These are phyloP conservation scores for Micromussa lordhowensis DNA, from an alignment of 92 coral and sea anemone species.

Conservation along the genomic window DNA sequence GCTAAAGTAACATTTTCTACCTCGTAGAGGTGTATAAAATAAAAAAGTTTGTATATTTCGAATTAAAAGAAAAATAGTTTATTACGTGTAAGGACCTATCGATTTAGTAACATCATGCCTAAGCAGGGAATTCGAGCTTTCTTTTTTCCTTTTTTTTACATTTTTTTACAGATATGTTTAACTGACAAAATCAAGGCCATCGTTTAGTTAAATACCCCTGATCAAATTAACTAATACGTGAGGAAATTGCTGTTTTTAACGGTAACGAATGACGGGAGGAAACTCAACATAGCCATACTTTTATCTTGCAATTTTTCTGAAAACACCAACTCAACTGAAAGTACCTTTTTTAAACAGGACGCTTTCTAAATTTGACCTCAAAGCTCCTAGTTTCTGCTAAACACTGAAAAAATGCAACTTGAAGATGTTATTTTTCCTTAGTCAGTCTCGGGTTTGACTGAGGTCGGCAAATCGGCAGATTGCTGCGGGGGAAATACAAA, in stretches of 20 bases:
- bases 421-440: not conserved
- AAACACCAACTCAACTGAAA: not conserved
- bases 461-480: not conserved
- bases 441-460: not conserved
- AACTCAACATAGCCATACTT: not conserved
- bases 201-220: not conserved
- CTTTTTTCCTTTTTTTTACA: too few relatives aligned
- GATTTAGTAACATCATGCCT: not conserved
- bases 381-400: not conserved
- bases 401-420: not conserved
- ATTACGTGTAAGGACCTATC: not conserved
- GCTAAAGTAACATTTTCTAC: not conserved
- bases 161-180: not conserved
- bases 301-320: not conserved
- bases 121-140: not conserved
- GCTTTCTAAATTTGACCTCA: not conserved
- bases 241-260: not conserved
- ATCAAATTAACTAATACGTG: not conserved
- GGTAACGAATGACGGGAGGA: not conserved
- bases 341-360: not conserved
- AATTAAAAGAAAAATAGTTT: not conserved
- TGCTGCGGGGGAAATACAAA: constrained; percentile 10
- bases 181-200: not conserved
- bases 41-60: not conserved
- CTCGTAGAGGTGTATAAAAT: not conserved